Conservation (phyloP, 2,797 vertebrate genomes). For the Apogon talboti region DNA sequence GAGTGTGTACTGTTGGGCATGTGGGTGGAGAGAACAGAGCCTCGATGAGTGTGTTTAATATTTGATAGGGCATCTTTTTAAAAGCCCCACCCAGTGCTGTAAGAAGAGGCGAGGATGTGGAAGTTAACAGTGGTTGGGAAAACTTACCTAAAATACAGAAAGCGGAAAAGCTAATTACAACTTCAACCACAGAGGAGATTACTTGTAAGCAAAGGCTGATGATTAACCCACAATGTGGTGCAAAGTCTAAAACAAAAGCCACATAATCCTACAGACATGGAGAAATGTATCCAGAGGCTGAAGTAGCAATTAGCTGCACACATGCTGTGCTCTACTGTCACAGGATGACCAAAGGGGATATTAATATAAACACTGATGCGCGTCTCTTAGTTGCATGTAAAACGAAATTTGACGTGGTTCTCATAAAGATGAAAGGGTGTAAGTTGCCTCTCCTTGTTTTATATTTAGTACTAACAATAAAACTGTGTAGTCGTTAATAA, state of each 20-base stretch:
- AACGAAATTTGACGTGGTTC: slow-evolving; percentile 9
- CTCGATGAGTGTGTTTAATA: slow-evolving; percentile 67
- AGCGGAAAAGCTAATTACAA: neutral
- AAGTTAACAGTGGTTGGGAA: neutral
- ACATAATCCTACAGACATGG: neutral
- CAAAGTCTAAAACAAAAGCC: slow-evolving; percentile 25
- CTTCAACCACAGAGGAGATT: slow-evolving; percentile 1
- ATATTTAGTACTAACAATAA: slow-evolving; percentile 52
- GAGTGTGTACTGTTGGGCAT: slow-evolving; percentile 30
- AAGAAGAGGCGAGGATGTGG: slow-evolving; percentile 5
- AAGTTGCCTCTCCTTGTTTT: slow-evolving; percentile 40
- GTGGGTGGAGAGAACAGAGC: slow-evolving; percentile 57
- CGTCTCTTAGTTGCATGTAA: slow-evolving; percentile 19
- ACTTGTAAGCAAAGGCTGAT: slow-evolving; percentile 8
- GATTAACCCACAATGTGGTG: slow-evolving; percentile 6
- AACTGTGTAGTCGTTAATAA: slow-evolving; percentile 21
- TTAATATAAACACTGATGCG: slow-evolving; percentile 27
- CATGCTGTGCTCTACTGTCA: slow-evolving; percentile 16
- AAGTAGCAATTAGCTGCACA: slow-evolving; percentile 27
- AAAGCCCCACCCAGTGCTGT: slow-evolving; percentile 32
- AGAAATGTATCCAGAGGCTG: slow-evolving; percentile 22
- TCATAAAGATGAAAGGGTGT: neutral
- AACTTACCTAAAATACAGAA: slow-evolving; percentile 5
- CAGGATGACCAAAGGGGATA: slow-evolving; percentile 43
- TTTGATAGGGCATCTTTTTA: slow-evolving; percentile 69